Evolutionary conservation across 1,140 invertebrate genomes (phyloP), one percentile per base, ranked within the genome.

Genomic region (Drosophila paulistorum): DNA sequence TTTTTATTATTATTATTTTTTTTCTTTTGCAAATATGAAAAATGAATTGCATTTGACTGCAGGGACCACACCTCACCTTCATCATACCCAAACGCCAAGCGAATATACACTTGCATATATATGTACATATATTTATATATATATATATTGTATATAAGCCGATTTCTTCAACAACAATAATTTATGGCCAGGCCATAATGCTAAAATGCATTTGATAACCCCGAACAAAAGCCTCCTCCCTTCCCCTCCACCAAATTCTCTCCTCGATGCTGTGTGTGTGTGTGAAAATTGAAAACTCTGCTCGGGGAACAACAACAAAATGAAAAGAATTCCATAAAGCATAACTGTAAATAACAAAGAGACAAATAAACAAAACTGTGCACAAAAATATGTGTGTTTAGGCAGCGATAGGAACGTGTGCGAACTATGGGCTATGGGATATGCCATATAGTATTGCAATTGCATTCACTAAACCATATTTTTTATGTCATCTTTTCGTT

Each of bases 131-230:
- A 17, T 35, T 37, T 14, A 4, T 57, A 57, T 57, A 30, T 33
- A 58, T 61, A 42, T 61, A 7, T 17, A 14, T 37, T 23, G 60
- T 66, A 71, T 39, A 75, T 81, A 78, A 81, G 82, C 82, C 82
- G 78, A 85, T 85, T 81, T 77, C 81, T 81, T 86, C 65, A 86
- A 70, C 81, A 79, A 84, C 64, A 81, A 81, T 86, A 77, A 84
- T 85, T 84, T 84, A 84, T 84, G 58, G 81, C 74, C 37, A 71
- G 74, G 58, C 74, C 65, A 74, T 84, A 84, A 81, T 84, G 78
- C 81, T 74, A 81, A 84, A 84, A 84, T 84, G 81, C 81, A 84
- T 84, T 84, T 84, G 81, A 84, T 85, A 85, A 81, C 81, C 68
- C 77, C 55, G 71, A 71, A 85, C 45, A 84, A 84, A 81, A 37